Percentiles rank a stretch among this genome's conserved stretches.
Conservation (phyloP, 2,888 invertebrate species). For the Lysandra bellargus region DNA sequence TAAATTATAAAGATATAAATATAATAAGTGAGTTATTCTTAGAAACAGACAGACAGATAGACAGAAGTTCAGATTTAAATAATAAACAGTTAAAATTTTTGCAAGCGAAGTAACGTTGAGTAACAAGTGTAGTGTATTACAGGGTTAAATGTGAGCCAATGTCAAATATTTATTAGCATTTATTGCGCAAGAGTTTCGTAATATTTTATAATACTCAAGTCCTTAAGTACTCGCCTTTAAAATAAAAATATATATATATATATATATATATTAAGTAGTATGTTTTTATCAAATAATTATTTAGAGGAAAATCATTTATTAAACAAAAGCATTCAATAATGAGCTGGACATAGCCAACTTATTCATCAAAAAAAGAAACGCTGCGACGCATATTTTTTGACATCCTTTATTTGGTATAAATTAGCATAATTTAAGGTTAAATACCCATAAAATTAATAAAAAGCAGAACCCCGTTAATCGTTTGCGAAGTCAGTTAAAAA, state of each 20-base stretch:
- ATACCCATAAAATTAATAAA: background rate
- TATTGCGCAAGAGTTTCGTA: background rate
- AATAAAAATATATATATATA: too few relatives aligned
- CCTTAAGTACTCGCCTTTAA: background rate
- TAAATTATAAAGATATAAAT: background rate
- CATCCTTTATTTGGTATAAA: background rate
- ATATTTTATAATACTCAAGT: background rate
- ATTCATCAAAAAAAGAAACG: background rate
- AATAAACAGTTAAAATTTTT: background rate
- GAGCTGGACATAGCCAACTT: too few relatives aligned
- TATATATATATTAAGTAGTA: too few relatives aligned
- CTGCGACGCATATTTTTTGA: background rate
- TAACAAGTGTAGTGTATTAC: conserved; percentile 1
- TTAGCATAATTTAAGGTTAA: background rate
- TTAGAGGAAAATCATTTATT: too few relatives aligned
- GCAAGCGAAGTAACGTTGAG: background rate
- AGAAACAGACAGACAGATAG: background rate
- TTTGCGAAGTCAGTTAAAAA: background rate
- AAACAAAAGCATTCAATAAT: too few relatives aligned
- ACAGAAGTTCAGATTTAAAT: background rate
- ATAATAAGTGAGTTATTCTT: background rate
- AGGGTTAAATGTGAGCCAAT: background rate
- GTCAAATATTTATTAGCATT: background rate
- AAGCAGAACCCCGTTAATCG: background rate
- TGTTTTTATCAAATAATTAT: too few relatives aligned